phyloP scores from a whole-genome alignment of 2,797 vertebrate species.

The Spizella passerina region DNA sequence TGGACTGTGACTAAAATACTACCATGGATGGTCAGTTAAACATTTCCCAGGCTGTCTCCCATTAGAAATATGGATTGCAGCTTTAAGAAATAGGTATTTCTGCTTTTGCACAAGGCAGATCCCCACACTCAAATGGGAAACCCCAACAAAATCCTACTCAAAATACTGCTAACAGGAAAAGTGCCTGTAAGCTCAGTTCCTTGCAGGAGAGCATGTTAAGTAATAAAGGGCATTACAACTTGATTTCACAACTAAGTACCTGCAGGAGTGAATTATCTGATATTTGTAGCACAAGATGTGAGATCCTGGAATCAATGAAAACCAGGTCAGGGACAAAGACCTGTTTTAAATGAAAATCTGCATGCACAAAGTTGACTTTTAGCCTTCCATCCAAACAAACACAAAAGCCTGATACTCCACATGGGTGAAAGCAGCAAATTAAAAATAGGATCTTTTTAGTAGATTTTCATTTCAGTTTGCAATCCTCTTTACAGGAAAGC shows the following conservation, averaged over 20 bases:
- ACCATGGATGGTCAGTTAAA: background rate
- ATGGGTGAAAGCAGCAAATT: background rate
- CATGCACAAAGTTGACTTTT: fast-evolving
- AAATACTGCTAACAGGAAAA: background rate
- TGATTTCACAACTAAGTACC: background rate
- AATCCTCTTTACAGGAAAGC: background rate
- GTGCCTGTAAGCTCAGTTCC: background rate
- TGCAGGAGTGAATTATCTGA: background rate
- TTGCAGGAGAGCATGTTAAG: background rate
- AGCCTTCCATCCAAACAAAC: background rate
- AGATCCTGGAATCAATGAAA: background rate
- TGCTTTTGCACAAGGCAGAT: background rate
- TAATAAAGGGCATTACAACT: background rate
- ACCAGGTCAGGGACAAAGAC: background rate
- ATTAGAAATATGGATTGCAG: background rate
- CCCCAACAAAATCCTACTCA: background rate
- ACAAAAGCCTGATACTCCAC: background rate
- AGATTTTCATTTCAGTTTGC: background rate
- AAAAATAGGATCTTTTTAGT: background rate
- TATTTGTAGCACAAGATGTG: background rate
- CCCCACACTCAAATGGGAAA: background rate
- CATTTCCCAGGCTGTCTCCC: background rate
- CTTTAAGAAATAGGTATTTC: background rate
- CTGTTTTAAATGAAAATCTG: background rate
- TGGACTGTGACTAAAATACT: background rate